phyloP scores from a whole-genome alignment of 2,113 vertebrate species.

The Lucifuga dentata region DNA sequence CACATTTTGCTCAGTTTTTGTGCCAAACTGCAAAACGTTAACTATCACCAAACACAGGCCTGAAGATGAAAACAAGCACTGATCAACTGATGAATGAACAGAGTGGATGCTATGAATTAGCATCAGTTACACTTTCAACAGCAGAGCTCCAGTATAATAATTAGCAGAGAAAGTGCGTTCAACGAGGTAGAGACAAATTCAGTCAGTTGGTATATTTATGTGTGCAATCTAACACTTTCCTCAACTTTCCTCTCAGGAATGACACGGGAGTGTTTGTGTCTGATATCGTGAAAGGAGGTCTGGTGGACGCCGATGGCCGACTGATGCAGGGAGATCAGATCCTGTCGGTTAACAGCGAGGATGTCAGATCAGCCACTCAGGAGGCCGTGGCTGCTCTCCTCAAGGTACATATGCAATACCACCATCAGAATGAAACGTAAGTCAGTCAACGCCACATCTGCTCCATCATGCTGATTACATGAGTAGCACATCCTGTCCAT shows the following conservation, averaged over 20 bases:
- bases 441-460: too few relatives aligned
- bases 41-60: neutral
- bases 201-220: too few relatives aligned
- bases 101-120: too few relatives aligned
- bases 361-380: slow-evolving; percentile 92
- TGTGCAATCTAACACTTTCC: too few relatives aligned
- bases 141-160: too few relatives aligned
- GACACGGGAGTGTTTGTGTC: slow-evolving; percentile 97
- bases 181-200: too few relatives aligned
- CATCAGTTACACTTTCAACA: too few relatives aligned
- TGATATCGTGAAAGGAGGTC: slow-evolving; percentile 94
- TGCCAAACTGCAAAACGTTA: neutral
- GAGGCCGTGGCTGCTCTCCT: slow-evolving; percentile 93
- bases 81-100: too few relatives aligned
- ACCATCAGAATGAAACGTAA: too few relatives aligned
- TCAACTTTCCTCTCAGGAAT: slow-evolving; percentile 84
- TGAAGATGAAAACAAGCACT: slow-evolving; percentile 31
- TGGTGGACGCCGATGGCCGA: slow-evolving; percentile 89
- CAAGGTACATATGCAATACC: slow-evolving; percentile 82
- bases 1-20: neutral
- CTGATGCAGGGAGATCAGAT: slow-evolving; percentile 97
- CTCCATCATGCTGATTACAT: neutral
- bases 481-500: too few relatives aligned
- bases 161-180: too few relatives aligned
- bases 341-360: slow-evolving; percentile 91